Percentiles rank a stretch among this genome's conserved stretches.
phyloP scores from a whole-genome alignment of 2,113 vertebrate species.

The Noturus placidus region DNA sequence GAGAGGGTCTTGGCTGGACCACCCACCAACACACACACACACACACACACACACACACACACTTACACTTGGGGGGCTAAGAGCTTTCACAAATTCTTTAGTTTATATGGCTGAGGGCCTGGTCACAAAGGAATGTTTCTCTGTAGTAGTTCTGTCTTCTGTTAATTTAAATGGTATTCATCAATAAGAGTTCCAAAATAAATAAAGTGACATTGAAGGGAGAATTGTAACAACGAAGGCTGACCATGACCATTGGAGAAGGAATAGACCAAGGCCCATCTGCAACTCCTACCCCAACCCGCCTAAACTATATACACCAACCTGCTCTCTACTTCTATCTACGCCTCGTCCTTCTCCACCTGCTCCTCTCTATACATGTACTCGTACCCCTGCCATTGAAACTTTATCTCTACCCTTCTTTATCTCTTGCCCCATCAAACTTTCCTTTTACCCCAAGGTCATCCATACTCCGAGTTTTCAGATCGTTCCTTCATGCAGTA shows the following conservation, averaged over 20 bases:
- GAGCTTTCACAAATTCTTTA: conserved; percentile 38
- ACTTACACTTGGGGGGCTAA: conserved; percentile 8
- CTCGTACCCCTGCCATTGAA: no score
- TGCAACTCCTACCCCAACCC: neutral
- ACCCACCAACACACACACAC: conserved; percentile 18
- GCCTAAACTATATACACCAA: neutral
- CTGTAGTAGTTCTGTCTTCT: conserved; percentile 1
- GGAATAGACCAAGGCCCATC: neutral
- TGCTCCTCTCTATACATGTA: neutral
- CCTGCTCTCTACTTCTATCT: neutral
- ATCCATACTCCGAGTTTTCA: neutral
- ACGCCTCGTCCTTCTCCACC: neutral
- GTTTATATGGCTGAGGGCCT: conserved; percentile 9
- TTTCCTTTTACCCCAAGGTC: neutral
- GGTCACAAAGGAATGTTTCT: conserved; percentile 31
- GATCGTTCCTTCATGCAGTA: neutral
- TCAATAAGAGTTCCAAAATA: conserved; percentile 10
- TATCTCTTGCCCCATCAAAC: no score
- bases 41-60: conserved; percentile 1
- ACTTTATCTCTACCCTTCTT: neutral
- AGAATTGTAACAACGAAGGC: neutral
- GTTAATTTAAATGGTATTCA: neutral
- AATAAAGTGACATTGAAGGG: conserved; percentile 18
- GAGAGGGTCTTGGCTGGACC: conserved; percentile 20
- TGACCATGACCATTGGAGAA: neutral